Evolutionary conservation across 2,888 invertebrate genomes (phyloP), one percentile per base, ranked within the genome.

Genomic region (Leptinotarsa haldemani): DNA sequence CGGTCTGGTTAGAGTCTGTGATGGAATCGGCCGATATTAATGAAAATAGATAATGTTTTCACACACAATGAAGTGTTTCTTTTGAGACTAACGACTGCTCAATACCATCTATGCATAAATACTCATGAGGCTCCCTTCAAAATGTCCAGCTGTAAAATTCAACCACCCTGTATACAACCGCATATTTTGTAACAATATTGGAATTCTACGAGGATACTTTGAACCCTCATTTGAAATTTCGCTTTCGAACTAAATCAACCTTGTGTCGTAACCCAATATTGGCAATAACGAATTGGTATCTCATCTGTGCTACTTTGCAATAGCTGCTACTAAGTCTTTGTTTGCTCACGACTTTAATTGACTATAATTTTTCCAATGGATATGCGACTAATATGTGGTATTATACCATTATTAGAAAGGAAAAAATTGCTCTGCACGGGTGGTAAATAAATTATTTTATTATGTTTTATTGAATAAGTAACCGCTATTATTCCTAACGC

Each of bases 251-350:
- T n/a, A 40, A 30, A 56, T 56, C 30, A 40, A 30, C 61, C 61
- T 61, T 30, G 40, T 61, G 61, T 61, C 40, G 61, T n/a, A 30
- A 61, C 12, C 5, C 61, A 30, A 61, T 16, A 61, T 61, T 61
- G 61, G 40, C 61, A 61, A 61, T 40, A 18, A 30, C 40, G 30
- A 61, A 61, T 61, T 61, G 20, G 40, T 68, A 68, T 68, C 68
- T 68, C 68, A 56, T 56, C 40, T 58, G 68, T 68, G 20, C 68
- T 46, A 68, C 68, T 68, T 68, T 67, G 52, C 48, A 20, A 40
- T 61, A n/a, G 61, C 25, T 61, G 40, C 30, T 30, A 25, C 30
- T n/a, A 61, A 61, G 30, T 61, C 40, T 30, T n/a, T 61, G 61
- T 61, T 61, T 61, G 61, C 30, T 30, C n/a, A n/a, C 16, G 16